Evolutionary conservation across 2,888 invertebrate species (phyloP), one percentile per base, ranked within the genome.

Genomic region (Archips xylosteana): DNA sequence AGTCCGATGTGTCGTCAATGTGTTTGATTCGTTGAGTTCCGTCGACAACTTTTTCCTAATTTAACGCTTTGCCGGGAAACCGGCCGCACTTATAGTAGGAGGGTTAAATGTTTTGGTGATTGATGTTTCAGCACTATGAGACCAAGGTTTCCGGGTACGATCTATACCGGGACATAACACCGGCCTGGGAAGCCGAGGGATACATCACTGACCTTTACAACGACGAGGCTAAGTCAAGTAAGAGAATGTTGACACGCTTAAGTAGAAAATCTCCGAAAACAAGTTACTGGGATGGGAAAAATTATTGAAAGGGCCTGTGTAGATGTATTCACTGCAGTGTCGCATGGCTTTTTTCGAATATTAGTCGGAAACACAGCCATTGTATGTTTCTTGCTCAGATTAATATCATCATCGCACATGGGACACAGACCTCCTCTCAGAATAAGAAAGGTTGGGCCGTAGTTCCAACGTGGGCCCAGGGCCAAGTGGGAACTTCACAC

Each of bases 201-300:
- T 97, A 97, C 81, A 94, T 96, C 10, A 97, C 97, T 0, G 96
- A 97, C 81, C 83, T 97, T 49, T 95, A 97, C 75, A 96, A 96
- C 0, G 84, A 94, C 13, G 96, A 96, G 83, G 96, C 97, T 0
- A 92, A 95, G 59, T 91, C 94, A 67, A 86, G 94, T 95, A 83
- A 86, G 85, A 74, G 51, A 36, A n/a, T 15, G 6, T 32, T 23
- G 0, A 12, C 32, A 32, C 4, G 57, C 10, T 6, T 0, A 15
- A 8, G 23, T 2, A 54, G 39, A 39, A 4, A 39, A 23, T 39
- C 6, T 39, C 39, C 5, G 39, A 6, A 5, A 1, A 6, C 4
- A 36, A 39, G 39, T 39, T 39, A 39, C 39, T 39, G 39, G 39
- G 39, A 6, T 39, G 4, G 39, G 6, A 39, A 39, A 39, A 39